Evolutionary conservation across 2,797 vertebrate genomes (phyloP), one percentile per base, ranked within the genome.

Genomic region (Threskiornis aethiopicus): DNA sequence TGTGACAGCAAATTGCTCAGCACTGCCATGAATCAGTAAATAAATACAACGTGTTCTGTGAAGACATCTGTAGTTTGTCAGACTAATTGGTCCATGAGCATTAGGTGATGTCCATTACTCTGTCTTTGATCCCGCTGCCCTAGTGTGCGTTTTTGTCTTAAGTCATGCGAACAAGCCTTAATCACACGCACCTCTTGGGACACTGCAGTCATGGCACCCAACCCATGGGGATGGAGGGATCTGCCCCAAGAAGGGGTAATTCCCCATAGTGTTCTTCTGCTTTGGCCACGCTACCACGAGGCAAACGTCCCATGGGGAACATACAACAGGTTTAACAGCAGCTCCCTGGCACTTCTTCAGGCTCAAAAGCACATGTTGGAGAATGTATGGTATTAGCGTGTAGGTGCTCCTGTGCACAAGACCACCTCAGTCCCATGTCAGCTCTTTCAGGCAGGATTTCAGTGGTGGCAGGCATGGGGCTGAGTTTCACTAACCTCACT

Each of bases 41-140:
- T 96, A 96, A 95, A 96, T 76, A 66, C 83, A 87, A 37, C 3
- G 73, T 93, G 76, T 62, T 88, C 89, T 51, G 35, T 25, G 51
- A 84, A 79, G 77, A 72, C 77, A 88, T 93, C 88, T 96, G 91
- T 65, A 71, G n/a, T 91, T 91, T 93, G 58, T 95, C 96, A 94
- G 70, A 66, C 72, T 95, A 96, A 95, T 93, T 91, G 83, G 35
- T 72, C 25, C 0, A 6, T 85, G 85, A 91, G 80, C 92, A 88
- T 84, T 88, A 76, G 72, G 73, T 76, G 94, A 82, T 79, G 80
- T 70, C 26, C 87, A 28, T 87, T 91, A 87, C 61, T 58, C 79
- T 11, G 51, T 18, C 87, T 91, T 92, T 87, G 92, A 96, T 92
- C 65, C 55, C 2, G 0, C 72, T 89, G 84, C 82, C 55, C 52